Evolutionary conservation across 2,888 invertebrate species (phyloP).

Genomic region (Arrhopalites spinosus): DNA sequence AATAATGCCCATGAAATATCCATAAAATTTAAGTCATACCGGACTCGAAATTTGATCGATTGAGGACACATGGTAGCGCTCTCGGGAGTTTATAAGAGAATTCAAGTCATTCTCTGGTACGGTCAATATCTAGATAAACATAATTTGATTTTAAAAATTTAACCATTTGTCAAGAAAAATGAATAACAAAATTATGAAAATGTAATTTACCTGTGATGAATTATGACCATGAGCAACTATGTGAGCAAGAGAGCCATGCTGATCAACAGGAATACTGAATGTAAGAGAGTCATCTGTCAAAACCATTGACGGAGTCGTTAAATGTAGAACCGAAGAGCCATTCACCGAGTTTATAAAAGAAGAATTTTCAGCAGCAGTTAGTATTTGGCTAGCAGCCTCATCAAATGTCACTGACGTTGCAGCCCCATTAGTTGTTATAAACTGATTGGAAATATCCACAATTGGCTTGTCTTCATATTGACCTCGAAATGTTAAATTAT

Average conservation of each 20-base stretch:
- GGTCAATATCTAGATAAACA: conserved; percentile 27
- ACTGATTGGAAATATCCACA: conserved; percentile 12
- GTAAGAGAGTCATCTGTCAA: conserved; percentile 37
- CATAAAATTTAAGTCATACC: conserved; percentile 17
- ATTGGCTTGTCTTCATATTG: background rate
- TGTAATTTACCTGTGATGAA: conserved; percentile 14
- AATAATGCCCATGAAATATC: background rate
- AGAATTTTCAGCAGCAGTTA: background rate
- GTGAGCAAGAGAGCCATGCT: conserved; percentile 35
- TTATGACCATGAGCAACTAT: conserved; percentile 25
- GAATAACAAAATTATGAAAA: background rate
- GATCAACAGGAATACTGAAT: conserved; percentile 41
- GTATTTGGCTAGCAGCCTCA: background rate
- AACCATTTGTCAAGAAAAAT: too few relatives aligned
- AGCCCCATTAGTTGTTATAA: background rate
- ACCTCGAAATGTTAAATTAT: background rate
- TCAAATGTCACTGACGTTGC: background rate
- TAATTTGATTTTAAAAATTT: background rate
- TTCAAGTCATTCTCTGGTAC: conserved; percentile 40
- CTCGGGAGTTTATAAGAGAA: conserved; percentile 32
- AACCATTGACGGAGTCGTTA: conserved; percentile 33
- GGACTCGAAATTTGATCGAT: conserved; percentile 28
- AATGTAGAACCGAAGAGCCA: conserved; percentile 19
- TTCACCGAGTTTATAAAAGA: conserved; percentile 9
- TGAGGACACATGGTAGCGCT: conserved; percentile 39